phyloP scores from a whole-genome alignment of 2,888 invertebrate genomes.

The Amblyteles armatorius region DNA sequence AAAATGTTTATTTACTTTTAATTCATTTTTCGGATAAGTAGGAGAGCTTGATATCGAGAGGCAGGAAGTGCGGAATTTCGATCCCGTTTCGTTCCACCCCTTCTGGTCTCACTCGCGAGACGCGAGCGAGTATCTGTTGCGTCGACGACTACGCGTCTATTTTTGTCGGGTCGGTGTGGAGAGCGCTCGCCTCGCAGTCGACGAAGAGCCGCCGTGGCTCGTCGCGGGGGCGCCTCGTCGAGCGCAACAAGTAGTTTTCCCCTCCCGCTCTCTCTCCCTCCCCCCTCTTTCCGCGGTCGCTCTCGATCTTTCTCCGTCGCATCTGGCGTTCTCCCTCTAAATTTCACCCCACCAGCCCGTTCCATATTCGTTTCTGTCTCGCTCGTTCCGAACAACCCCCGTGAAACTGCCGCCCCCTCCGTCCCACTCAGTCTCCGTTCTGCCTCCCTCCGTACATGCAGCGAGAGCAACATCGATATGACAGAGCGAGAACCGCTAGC shows the following conservation, averaged over 20 bases:
- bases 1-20: background rate
- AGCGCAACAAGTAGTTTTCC: conserved; percentile 83
- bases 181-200: conserved; percentile 51
- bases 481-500: conserved; percentile 49
- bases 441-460: background rate
- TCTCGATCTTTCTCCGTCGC: conserved; percentile 64
- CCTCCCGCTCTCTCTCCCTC: conserved; percentile 54
- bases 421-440: conserved; percentile 22
- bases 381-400: conserved; percentile 30
- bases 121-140: conserved; percentile 80
- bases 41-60: background rate
- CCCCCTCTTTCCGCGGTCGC: conserved; percentile 47
- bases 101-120: conserved; percentile 30
- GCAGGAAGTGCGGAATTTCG: background rate
- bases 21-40: background rate
- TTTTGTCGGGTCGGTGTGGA: conserved; percentile 73
- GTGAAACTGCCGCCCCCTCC: conserved; percentile 19
- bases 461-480: conserved; percentile 56
- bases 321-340: conserved; percentile 50
- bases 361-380: conserved; percentile 32
- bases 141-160: conserved; percentile 81
- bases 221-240: conserved; percentile 75
- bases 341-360: conserved; percentile 58
- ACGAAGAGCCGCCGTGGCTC: conserved; percentile 50
- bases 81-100: conserved; percentile 1